Evolutionary conservation across 2,797 vertebrate species (phyloP), one percentile per base, ranked within the genome.

Genomic region (Selene dorsalis): DNA sequence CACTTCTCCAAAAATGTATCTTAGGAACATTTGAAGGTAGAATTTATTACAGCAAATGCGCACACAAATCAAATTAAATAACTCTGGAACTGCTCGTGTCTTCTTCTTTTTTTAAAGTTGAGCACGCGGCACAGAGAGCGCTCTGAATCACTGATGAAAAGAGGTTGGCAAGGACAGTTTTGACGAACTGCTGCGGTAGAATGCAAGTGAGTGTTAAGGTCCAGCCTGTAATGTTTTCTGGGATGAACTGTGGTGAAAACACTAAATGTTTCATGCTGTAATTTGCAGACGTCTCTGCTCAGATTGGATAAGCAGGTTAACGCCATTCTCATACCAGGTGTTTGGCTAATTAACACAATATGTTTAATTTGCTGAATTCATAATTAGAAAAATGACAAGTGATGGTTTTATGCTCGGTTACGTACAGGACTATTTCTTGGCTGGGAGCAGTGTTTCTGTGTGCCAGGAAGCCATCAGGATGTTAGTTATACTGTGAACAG

Each of bases 101-200:
- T 20, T 43, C 57, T 48, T 60, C 14, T 50, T 60, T 56, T 41
- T 50, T 60, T 50, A 28, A 66, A 57, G 41, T 64, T 69, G 62
- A 39, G 22, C 58, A 52, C 63, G 39, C 28, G 16, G 26, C 43
- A 52, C 18, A 68, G 11, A 13, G 12, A 69, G 35, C 45, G 39
- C 71, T 39, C 2, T 2, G 2, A 0, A 41, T 75, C 47, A 63
- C 22, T 4, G 8, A 18, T 13, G 62, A 63, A 72, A 1, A 47
- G 13, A 43, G 12, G 35, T 30, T 17, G 47, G 45, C 24, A 43
- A 30, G 58, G 62, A 55, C 52, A 59, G 30, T 11, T 71, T 38
- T 58, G 7, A 62, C 38, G 3, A 65, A 63, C 0, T 30, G 45
- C 38, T 38, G 14, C 14, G 30, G 47, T 39, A 55, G 41, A 60